Base-by-base conservation (phyloP, 2,113 vertebrate genomes). In the Percopsis transmontana region DNA sequence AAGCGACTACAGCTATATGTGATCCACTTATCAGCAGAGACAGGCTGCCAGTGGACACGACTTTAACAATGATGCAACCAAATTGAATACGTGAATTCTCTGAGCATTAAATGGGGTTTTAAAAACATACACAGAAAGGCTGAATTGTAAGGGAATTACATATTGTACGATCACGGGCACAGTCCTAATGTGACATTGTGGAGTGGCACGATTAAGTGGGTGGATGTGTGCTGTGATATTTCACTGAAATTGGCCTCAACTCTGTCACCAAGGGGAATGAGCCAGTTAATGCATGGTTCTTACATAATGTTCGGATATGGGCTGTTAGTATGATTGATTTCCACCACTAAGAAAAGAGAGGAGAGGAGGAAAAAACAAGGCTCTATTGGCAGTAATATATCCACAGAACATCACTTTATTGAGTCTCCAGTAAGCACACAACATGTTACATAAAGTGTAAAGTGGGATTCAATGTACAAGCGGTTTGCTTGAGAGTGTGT, bases 371-470 rank as follows among this genome's bases (percentile, higher is more conserved):
- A 77, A 84, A 87, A 87, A 76, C 79, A 75, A 80, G 84, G 60
- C 55, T 59, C 19, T 1, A 72, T 82, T 23, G 42, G 66, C 66
- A 73, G 68, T 72, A 66, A 83, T 79, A 84, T 79, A 68, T 77
- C 73, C 83, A 89, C 83, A 88, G 59, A 76, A 83, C 24, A 84
- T 85, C 68, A 88, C 83, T 92, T 93, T 92, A 92, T 93, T 93
- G 73, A 79, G 76, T 81, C 78, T 85, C 70, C 86, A 66, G 63
- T 79, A 64, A 86, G 74, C 69, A 88, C 82, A 81, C 69, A 80
- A 88, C 81, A 90, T 55, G 62, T 79, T 75, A 74, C 59, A 68
- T 60, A 61, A 81, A 76, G 33, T 82, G 53, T 45, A 61, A 52
- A 65, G 80, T 76, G 58, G 48, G 74, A 65, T 79, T 66, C 63